Evolutionary conservation across 2,113 vertebrate species (phyloP), one percentile per base, ranked within the genome.

Genomic region (Thunnus thynnus): DNA sequence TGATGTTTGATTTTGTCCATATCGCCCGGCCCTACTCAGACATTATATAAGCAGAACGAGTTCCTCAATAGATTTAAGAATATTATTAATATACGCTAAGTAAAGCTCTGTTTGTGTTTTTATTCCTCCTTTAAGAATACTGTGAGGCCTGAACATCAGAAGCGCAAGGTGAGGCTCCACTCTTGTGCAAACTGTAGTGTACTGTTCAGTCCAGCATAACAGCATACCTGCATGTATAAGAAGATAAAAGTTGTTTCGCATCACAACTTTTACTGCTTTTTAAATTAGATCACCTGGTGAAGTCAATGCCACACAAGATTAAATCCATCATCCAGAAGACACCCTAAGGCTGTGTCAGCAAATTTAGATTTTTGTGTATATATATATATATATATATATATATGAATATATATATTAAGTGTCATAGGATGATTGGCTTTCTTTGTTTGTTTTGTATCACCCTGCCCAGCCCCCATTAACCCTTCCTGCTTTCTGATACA

Each of bases 161-260:
- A 94, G 86, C 91, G 85, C 80, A 94, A 94, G 93, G 93, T 94
- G 93, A 93, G 93, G 80, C 67, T 84, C 80, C 77, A 87, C 74
- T 85, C 65, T 78, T 54, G 82, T 78, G 88, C 82, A 70, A 84
- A 83, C 69, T 58, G 57, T 70, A 69, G 86, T 18, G 18, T 41
- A 57, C 76, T 32, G 69, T 58, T 55, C 8, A 82, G 82, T 72
- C 71, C 82, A 64, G 86, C 62, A 30, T 86, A 65, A 58, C 54
- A 47, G 56, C 58, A 67, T 56, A 74, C n/a, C 66, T 90, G 91
- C 91, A 93, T 91, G 91, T 61, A 46, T 65, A 51, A 66, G 8
- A 44, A 46, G 57, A 52, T 87, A 70, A 83, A 82, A 85, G 82
- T 81, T 82, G 82, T 72, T 67, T 73, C 17, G 48, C 36, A 3